Evolutionary conservation across 2,888 invertebrate genomes (phyloP), one percentile per base, ranked within the genome.

Genomic region (Sinodicranocentrus sp.): DNA sequence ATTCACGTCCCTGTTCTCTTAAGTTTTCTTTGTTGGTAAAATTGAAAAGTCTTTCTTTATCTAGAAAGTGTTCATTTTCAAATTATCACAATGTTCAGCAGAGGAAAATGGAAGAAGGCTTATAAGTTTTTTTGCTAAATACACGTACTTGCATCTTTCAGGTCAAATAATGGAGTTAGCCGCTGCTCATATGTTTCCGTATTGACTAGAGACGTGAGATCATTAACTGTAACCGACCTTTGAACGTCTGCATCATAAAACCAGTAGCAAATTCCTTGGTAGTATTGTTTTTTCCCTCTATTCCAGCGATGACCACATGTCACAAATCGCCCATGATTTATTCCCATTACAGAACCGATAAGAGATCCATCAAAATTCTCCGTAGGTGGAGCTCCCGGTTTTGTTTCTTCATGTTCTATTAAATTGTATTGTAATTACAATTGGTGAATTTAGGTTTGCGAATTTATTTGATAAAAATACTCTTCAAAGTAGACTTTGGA

Each of bases 251-350:
- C 15, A 33, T 26, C 21, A 3, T 28, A 6, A 17, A 84, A 63
- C 77, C 76, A 85, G 26, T 84, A 85, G 52, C 85, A 85, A 28
- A 85, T 39, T 15, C 85, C 85, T 57, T 84, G 82, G 54, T 82
- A 73, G n/a, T 57, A 85, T 17, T 23, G 3, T 1, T 52, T 15
- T 2, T 15, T 25, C 1, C 85, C 85, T 48, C 86, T n/a, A 2
- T 26, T 39, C 70, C 73, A 84, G 17, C 68, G 65, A 10, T 44
- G 67, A 17, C 84, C 77, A 19, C 86, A 86, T 1, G 86, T 77
- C 2, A 86, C 54, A 2, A 86, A 48, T 8, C 75, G 71, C 0
- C 77, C 71, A 48, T 77, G 21, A 8, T 70, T 78, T 48, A 79
- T 19, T 44, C 57, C 57, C 13, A 54, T 25, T 26, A 68, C 19